These are phyloP conservation scores for Argyresthia albistria DNA, from an alignment of 2,888 invertebrate genomes.

Conservation along the genomic window DNA sequence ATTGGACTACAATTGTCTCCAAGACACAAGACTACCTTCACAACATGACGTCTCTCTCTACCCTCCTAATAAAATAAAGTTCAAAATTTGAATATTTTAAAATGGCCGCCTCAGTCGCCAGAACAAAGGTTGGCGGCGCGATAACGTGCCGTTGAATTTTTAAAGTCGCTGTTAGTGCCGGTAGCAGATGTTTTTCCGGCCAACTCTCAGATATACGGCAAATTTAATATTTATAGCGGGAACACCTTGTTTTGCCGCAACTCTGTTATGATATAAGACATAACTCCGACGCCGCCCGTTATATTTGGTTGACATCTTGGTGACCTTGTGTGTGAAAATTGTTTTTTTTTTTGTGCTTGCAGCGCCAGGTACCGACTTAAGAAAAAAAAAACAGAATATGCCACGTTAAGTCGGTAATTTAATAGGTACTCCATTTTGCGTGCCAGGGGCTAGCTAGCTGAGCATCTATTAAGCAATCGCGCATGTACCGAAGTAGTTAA, in stretches of 20 bases:
- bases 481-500: no score
- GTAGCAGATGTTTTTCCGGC: slow-evolving; percentile 49
- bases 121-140: slow-evolving; percentile 29
- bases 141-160: slow-evolving; percentile 56
- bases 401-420: no score
- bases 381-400: no score
- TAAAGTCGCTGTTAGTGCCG: slow-evolving; percentile 51
- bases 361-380: background rate
- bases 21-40: no score
- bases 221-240: slow-evolving; percentile 65
- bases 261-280: slow-evolving; percentile 1
- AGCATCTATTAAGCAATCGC: no score
- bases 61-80: no score
- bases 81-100: background rate
- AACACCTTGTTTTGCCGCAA: slow-evolving; percentile 43
- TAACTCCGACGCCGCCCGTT: background rate
- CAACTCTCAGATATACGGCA: slow-evolving; percentile 48
- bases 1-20: no score
- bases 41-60: no score
- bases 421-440: no score
- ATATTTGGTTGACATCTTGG: background rate
- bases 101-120: background rate
- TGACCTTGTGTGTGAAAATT: background rate
- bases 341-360: background rate
- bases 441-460: no score